These are phyloP conservation scores for Cyclargus thomasi DNA, from an alignment of 1,140 invertebrate species.

Conservation along the genomic window DNA sequence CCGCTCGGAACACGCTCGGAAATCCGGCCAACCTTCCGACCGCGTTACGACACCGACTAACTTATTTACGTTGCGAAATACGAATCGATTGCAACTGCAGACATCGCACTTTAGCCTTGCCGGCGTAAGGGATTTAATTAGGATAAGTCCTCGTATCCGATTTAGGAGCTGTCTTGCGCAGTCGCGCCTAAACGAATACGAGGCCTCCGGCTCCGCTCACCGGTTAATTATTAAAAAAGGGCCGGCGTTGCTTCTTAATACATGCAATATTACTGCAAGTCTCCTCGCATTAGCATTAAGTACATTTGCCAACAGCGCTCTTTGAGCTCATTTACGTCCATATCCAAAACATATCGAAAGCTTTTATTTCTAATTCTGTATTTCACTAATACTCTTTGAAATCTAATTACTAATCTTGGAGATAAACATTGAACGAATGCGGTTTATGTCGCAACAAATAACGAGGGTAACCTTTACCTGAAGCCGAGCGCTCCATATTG, in stretches of 20 bases:
- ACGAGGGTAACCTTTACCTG: constrained; percentile 68
- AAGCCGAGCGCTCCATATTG: constrained; percentile 54
- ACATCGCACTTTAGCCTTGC: constrained; percentile 71
- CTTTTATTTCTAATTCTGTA: background rate
- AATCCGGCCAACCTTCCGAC: constrained; percentile 75
- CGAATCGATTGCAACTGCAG: constrained; percentile 72
- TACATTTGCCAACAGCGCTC: background rate
- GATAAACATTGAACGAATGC: constrained; percentile 13
- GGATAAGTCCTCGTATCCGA: constrained; percentile 46
- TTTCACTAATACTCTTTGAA: background rate
- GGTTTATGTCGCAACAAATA: constrained; percentile 56
- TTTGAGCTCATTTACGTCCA: too few relatives aligned
- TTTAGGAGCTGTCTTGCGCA: constrained; percentile 36
- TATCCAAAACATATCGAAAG: background rate
- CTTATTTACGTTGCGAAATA: constrained; percentile 73
- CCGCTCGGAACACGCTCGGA: constrained; percentile 68
- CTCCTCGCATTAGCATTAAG: background rate
- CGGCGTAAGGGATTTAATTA: constrained; percentile 71
- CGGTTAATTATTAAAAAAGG: constrained; percentile 52
- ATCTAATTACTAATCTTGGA: constrained; percentile 9
- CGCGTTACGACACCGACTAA: constrained; percentile 68
- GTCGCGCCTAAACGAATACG: constrained; percentile 63
- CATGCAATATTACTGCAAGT: background rate
- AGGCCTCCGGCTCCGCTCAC: constrained; percentile 64
- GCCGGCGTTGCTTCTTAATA: constrained; percentile 16